Base-by-base conservation (phyloP, 2,888 invertebrate genomes). In the Minunthozetes semirufus region DNA sequence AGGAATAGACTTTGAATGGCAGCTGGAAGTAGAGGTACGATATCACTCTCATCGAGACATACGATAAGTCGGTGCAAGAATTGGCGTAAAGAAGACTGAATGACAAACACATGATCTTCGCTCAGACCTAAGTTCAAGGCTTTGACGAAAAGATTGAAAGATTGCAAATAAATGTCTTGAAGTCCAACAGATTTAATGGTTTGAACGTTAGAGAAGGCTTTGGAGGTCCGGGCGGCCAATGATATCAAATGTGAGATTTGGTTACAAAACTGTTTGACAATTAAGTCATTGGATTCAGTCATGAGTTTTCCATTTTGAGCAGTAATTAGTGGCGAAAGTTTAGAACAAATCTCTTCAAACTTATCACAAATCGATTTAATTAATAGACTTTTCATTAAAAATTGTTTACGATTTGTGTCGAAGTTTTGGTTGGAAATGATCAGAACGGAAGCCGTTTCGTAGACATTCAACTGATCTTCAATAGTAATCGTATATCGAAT, bases 1-100 rank as follows among this genome's bases (percentile, higher is more conserved):
- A 84, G 83, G 42, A 87, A 81, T 38, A 87, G 82, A 50, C 82
- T 82, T 78, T 85, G 84, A 53, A 86, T 82, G 59, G 85, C 84
- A 3, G 82, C 77, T 1, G 86, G 86, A 72, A 87, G 82, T 78
- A 84, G 84, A 0, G 86, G 86, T 75, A 87, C 81, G 22, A 87
- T 81, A 79, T 86, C 86, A 29, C 29, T 71, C 42, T 82, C 84
- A 77, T 86, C 86, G 76, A 87, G 80, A 78, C 87, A 87, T 29
- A 87, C 86, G 27, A 87, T 86, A 83, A 87, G 85, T 38, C 87
- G 83, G 80, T 87, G 87, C 75, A 86, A 80, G 79, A 84, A 86
- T 81, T 87, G 87, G 0, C 87, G 82, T 17, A 86, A 83, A 6
- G 85, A 85, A 66, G 84, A 82, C 75, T 84, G 82, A 42, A 73